Evolutionary conservation across 2,113 vertebrate species (phyloP), one percentile per base, ranked within the genome.

Genomic region (Anoura caudifer): DNA sequence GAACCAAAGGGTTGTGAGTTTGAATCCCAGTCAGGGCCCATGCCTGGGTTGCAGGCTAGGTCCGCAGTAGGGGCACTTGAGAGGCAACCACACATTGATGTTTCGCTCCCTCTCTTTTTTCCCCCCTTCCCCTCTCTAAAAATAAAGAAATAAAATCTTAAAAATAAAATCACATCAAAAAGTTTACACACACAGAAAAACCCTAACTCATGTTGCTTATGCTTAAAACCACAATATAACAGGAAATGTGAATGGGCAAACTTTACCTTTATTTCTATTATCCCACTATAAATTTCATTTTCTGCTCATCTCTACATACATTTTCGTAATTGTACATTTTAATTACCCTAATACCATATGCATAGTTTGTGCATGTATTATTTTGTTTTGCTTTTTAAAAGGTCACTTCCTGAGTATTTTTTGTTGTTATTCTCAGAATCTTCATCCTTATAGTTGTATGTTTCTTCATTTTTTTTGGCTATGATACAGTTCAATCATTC

Each of bases 341-440:
- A 80, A 47, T 73, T 15, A 83, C 38, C 20, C 5, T 82, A 2
- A 56, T 12, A 61, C 47, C 26, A 65, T 45, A 36, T 70, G n/a
- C 77, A 76, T 4, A 26, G 28, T 33, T 43, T 90, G 13, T 90
- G 7, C 19, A 11, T 70, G 15, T 52, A 7, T n/a, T 54, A 43
- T 84, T 89, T 45, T 70, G 17, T 85, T 88, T 91, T 96, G 59
- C 56, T 81, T 84, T 86, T 56, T 81, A 65, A 43, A 88, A 77
- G 22, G n/a, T 10, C 14, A 69, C 85, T 95, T 95, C 17, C 45
- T n/a, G 10, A 76, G 15, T 20, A 2, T 92, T 90, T 96, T 73
- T 72, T 10, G 83, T 92, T 90, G 7, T 77, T 76, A 33, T 76
- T 76, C 12, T 63, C 33, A 45, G 69, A 72, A 45, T 43, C n/a